Conservation (phyloP, 92 coral and sea anemone genomes). For the Galaxea fascicularis region DNA sequence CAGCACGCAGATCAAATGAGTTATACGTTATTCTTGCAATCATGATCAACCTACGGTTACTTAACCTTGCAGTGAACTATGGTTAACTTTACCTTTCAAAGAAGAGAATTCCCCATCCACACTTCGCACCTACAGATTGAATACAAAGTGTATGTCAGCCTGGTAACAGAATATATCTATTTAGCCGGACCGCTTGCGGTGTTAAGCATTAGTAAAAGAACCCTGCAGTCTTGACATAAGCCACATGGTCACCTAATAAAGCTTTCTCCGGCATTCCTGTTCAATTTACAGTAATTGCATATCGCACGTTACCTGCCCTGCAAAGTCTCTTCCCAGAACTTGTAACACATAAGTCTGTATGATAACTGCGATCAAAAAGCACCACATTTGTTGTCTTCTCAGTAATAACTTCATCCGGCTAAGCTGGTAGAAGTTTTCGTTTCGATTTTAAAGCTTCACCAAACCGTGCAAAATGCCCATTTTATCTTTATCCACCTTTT, state of each 20-base stretch:
- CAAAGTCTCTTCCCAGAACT: background rate
- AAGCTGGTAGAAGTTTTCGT: background rate
- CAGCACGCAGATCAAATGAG: background rate
- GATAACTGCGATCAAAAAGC: background rate
- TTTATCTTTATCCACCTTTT: background rate
- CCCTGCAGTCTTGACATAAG: background rate
- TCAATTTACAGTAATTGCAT: background rate
- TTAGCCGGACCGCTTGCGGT: background rate
- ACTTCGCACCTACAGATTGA: background rate
- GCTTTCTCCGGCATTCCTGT: background rate
- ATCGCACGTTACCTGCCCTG: background rate
- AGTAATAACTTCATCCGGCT: background rate
- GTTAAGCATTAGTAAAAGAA: background rate
- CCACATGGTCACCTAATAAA: background rate
- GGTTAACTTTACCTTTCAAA: background rate
- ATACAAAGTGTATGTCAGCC: background rate
- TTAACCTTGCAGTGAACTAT: background rate
- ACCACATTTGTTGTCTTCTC: constrained; percentile 2
- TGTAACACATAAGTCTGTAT: background rate
- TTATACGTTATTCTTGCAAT: no score
- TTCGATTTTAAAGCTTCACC: background rate
- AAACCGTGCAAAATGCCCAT: background rate
- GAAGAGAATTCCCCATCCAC: background rate
- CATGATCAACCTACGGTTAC: background rate
- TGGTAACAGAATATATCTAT: background rate